Base-by-base conservation (phyloP, 1,140 invertebrate species). In the Glomeris maerens region DNA sequence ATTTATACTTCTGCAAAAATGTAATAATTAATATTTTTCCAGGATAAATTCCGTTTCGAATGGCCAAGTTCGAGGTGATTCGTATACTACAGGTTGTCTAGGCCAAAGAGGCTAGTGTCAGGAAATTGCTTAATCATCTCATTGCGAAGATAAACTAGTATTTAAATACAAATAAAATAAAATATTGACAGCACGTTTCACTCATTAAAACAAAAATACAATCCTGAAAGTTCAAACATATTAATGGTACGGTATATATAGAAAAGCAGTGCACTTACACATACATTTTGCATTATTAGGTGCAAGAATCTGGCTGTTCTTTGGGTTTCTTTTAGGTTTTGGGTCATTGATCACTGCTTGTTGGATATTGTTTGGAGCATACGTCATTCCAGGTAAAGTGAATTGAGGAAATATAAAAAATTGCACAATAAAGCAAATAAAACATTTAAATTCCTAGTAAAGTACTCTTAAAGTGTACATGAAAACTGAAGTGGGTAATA, bases 21-120 rank as follows among this genome's bases (percentile, higher is more conserved):
- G 10, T 36, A 36, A 36, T 36, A 10, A 36, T 56, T 41, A 26
- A 29, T 47, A 2, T 50, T 45, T 13, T 58, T 67, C 2, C 54
- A 86, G 82, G 80, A 84, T 98, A 2, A 98, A 98, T 71, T 83
- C 87, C 21, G 90, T 98, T 2, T 90, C 92, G 26, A 97, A 94
- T 74, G 83, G 86, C 45, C 88, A 94, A 71, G 78, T 92, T 55
- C 67, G 86, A 62, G 91, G 87, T 25, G 88, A 93, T 63, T 72
- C 77, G 2, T 92, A 88, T 63, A 80, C 82, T 17, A 84, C 80
- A 21, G 90, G 90, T 0, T 91, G 85, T 64, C 71, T 93, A 49
- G 92, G 91, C 10, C 78, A 86, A 1, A 77, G 83, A 59, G 73
- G 71, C 72, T 58, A 17, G 40, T 17, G 40, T 10, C 13, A 7